Base-by-base conservation (phyloP, 1,140 invertebrate genomes). In the Drosophila pandora region DNA sequence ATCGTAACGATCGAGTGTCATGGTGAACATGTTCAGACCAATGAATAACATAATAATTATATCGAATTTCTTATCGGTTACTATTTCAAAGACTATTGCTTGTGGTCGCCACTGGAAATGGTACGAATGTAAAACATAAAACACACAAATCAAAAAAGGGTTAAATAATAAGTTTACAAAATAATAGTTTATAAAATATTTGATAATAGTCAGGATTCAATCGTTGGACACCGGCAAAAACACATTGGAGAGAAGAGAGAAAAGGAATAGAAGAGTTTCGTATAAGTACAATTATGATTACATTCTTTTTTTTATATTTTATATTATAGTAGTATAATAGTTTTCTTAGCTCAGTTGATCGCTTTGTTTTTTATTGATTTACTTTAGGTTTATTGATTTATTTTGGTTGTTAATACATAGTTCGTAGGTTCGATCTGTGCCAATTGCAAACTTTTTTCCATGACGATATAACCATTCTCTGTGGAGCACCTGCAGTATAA, bases 1-100 rank as follows among this genome's bases (percentile, higher is more conserved):
- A 90, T 97, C 95, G 92, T 99, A 98, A 93, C 98, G 97, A 93
- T 99, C 98, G 93, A 99, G 93, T 54, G 97, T 98, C 98, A 99
- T 99, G 56, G 98, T 98, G 74, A 99, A 94, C 98, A 99, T 99
- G 93, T 99, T 99, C 63, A 99, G 92, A 81, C 97, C 97, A 91
- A 99, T 99, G 93, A 99, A 98, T 93, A 99, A 95, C 98, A 99
- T 99, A 92, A 99, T 99, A 88, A 98, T 95, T 96, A 99, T 99
- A 93, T 99, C 98, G 93, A 99, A 99, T 93, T 99, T 99, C 93
- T 99, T 98, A 93, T 98, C 97, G 60, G 97, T 98, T 76, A 98
- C 97, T 92, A 99, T 96, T 94, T 99, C 97, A 93, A 99, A 99
- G 76, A 99, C 96, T 88, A 99, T 96, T 60, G 95, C 97, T 94